A percentile compares a stretch with the other conserved stretches of the same genome.
These are phyloP conservation scores for Thalassoma bifasciatum DNA, from an alignment of 2,113 vertebrate genomes.

Conservation along the genomic window DNA sequence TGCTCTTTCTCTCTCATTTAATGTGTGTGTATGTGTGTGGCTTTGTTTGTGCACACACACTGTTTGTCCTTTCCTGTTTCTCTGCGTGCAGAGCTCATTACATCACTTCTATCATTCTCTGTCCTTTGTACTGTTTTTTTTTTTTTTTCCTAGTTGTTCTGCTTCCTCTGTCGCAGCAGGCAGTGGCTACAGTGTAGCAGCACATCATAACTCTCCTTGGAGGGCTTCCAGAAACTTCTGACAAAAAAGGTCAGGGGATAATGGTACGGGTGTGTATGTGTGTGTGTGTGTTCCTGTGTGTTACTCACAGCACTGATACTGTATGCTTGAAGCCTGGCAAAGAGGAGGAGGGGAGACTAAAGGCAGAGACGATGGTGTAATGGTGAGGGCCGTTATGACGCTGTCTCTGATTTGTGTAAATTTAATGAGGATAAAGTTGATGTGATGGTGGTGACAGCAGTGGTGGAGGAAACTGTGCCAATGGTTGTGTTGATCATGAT, in stretches of 20 bases:
- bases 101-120: conserved; percentile 47
- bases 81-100: conserved; percentile 35
- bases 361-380: background rate
- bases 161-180: conserved; percentile 44
- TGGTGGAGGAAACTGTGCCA: background rate
- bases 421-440: background rate
- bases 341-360: background rate
- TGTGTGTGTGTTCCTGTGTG: conserved; percentile 22
- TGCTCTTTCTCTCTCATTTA: background rate
- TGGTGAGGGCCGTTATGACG: background rate
- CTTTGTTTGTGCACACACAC: background rate
- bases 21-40: background rate
- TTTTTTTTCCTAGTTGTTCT: conserved; percentile 3
- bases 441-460: background rate
- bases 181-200: conserved; percentile 19
- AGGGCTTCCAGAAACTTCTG: conserved; percentile 55
- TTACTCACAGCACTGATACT: background rate
- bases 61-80: conserved; percentile 22
- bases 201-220: conserved; percentile 60
- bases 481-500: background rate
- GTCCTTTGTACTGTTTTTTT: conserved; percentile 37
- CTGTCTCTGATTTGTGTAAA: background rate
- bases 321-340: conserved; percentile 15
- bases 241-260: conserved; percentile 64
- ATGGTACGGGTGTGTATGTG: conserved; percentile 12